Conservation (phyloP, 2,797 vertebrate species). For the Sebastes iracundus region DNA sequence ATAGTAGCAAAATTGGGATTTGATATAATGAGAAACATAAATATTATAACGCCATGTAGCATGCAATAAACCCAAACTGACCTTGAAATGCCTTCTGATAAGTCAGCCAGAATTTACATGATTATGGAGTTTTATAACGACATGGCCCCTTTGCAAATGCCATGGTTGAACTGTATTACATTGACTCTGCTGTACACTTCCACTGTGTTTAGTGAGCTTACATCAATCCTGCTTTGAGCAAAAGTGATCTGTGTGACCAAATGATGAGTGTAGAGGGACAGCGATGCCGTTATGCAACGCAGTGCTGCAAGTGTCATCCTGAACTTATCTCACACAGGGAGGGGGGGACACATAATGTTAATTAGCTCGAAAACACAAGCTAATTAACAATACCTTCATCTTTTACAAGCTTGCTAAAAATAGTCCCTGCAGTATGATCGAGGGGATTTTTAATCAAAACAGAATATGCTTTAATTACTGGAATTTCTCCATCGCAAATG, state of each 20-base stretch:
- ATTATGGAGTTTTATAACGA: conserved; percentile 19
- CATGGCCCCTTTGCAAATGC: conserved; percentile 20
- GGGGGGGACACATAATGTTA: conserved; percentile 42
- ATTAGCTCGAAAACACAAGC: conserved; percentile 51
- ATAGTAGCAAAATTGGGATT: not conserved
- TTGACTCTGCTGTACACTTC: conserved; percentile 32
- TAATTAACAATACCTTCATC: conserved; percentile 19
- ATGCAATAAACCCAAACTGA: not conserved
- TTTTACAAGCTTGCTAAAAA: conserved; percentile 49
- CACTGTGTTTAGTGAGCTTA: conserved; percentile 49
- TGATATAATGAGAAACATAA: not conserved
- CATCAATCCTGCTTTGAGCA: conserved; percentile 62
- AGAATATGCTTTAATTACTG: conserved; percentile 47
- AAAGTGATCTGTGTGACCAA: conserved; percentile 62
- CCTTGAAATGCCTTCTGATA: not conserved
- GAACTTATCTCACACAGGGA: conserved; percentile 54
- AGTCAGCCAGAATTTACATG: not conserved
- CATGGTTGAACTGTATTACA: conserved; percentile 5
- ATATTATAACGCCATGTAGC: not conserved
- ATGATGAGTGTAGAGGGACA: conserved; percentile 51
- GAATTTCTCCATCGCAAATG: conserved; percentile 36
- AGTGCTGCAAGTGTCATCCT: conserved; percentile 56
- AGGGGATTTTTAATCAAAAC: conserved; percentile 40
- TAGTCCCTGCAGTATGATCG: conserved; percentile 18
- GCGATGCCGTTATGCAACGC: conserved; percentile 59